These are phyloP conservation scores for Cyanocitta stelleri DNA, from an alignment of 2,113 vertebrate genomes.

Conservation along the genomic window DNA sequence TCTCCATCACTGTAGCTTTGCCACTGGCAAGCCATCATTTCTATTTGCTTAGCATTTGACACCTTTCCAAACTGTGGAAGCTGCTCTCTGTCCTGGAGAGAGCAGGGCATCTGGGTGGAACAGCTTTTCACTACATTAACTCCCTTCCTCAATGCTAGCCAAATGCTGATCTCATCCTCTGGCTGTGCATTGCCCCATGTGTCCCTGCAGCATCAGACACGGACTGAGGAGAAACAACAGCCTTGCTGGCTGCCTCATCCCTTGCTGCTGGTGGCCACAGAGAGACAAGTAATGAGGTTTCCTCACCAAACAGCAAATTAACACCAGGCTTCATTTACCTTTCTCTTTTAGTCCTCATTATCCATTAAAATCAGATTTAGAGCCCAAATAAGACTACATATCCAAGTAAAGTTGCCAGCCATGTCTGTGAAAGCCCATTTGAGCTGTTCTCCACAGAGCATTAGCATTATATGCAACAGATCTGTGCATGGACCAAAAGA, in stretches of 20 bases:
- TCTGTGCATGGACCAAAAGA: neutral
- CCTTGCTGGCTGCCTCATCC: neutral
- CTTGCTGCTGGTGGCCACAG: neutral
- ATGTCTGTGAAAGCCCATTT: neutral
- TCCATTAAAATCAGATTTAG: neutral
- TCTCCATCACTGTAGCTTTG: neutral
- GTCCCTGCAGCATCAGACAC: neutral
- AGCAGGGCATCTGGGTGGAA: neutral
- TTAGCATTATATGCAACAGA: neutral
- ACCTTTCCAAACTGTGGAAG: slow-evolving; percentile 3
- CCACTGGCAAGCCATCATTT: neutral
- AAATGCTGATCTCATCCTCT: slow-evolving; percentile 29
- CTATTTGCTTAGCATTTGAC: neutral
- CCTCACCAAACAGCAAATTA: neutral
- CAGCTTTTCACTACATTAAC: neutral
- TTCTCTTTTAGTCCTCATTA: neutral
- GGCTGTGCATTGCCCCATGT: neutral
- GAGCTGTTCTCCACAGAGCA: neutral
- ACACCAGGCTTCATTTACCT: neutral
- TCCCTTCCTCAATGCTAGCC: neutral
- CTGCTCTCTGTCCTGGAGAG: neutral
- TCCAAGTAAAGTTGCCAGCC: neutral
- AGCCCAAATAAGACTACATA: neutral
- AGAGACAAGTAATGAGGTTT: neutral
- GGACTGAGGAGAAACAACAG: neutral